Conservation (phyloP, 2,888 invertebrate species). For the Serripes groenlandicus region DNA sequence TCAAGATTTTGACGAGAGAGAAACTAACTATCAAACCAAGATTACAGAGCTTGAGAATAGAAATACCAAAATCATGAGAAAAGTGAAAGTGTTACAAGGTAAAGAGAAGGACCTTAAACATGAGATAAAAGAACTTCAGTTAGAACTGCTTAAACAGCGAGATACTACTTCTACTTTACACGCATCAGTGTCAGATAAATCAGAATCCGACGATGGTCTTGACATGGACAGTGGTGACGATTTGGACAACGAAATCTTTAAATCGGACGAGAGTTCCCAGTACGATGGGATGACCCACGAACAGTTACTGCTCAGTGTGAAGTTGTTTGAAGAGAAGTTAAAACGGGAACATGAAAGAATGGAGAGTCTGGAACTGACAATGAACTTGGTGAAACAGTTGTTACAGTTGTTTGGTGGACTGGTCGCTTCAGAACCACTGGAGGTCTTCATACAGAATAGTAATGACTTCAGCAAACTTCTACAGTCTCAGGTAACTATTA, state of each 20-base stretch:
- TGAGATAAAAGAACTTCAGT: conserved; percentile 64
- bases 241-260: conserved; percentile 47
- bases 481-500: background rate
- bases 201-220: conserved; percentile 55
- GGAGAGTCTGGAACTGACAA: conserved; percentile 8
- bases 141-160: conserved; percentile 46
- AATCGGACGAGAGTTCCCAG: conserved; percentile 38
- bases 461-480: conserved; percentile 43
- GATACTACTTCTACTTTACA: conserved; percentile 52
- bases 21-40: conserved; percentile 62
- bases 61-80: conserved; percentile 58
- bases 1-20: conserved; percentile 64
- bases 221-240: conserved; percentile 58
- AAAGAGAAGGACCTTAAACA: conserved; percentile 64
- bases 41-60: conserved; percentile 60
- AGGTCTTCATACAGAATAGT: conserved; percentile 40
- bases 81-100: conserved; percentile 58
- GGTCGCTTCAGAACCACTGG: conserved; percentile 50
- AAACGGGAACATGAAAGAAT: conserved; percentile 48
- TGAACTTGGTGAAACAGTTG: conserved; percentile 37
- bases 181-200: conserved; percentile 58
- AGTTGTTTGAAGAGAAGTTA: conserved; percentile 56
- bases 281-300: conserved; percentile 58
- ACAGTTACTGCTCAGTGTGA: conserved; percentile 58
- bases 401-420: conserved; percentile 38